phyloP scores from a whole-genome alignment of 2,888 invertebrate genomes.

The Osmoderma eremita region DNA sequence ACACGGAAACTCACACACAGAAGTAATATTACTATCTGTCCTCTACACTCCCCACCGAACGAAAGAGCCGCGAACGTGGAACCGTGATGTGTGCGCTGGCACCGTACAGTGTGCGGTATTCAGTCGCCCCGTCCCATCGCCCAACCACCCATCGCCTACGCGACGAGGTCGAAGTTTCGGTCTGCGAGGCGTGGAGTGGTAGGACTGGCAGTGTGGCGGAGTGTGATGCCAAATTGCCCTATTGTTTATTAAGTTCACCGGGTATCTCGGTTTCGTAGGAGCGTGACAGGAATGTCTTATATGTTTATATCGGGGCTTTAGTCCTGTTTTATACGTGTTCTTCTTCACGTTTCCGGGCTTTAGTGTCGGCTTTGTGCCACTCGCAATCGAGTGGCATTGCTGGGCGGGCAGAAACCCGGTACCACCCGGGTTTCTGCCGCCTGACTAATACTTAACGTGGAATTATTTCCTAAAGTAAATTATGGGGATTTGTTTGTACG shows the following conservation, averaged over 20 bases:
- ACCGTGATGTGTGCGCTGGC: constrained; percentile 6
- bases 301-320: constrained; percentile 42
- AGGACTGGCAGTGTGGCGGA: constrained; percentile 18
- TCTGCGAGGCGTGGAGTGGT: neutral
- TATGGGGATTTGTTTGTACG: constrained; percentile 16
- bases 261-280: constrained; percentile 48
- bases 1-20: neutral
- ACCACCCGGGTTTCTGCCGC: constrained; percentile 11
- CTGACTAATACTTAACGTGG: constrained; percentile 32
- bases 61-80: neutral
- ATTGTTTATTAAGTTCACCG: constrained; percentile 51
- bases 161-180: neutral
- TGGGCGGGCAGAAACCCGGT: too few species aligned
- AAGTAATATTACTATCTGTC: constrained; percentile 7
- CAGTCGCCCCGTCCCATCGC: constrained; percentile 8
- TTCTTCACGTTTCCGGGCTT: constrained; percentile 21
- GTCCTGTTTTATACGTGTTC: too few species aligned
- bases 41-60: constrained; percentile 23
- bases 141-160: too few species aligned
- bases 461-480: constrained; percentile 38
- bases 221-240: constrained; percentile 48
- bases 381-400: constrained; percentile 1
- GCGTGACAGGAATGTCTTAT: constrained; percentile 49
- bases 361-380: constrained; percentile 28
- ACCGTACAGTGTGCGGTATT: neutral